These are phyloP conservation scores for Diplosoma virens DNA, from an alignment of 23 tunicate species.

Conservation along the genomic window DNA sequence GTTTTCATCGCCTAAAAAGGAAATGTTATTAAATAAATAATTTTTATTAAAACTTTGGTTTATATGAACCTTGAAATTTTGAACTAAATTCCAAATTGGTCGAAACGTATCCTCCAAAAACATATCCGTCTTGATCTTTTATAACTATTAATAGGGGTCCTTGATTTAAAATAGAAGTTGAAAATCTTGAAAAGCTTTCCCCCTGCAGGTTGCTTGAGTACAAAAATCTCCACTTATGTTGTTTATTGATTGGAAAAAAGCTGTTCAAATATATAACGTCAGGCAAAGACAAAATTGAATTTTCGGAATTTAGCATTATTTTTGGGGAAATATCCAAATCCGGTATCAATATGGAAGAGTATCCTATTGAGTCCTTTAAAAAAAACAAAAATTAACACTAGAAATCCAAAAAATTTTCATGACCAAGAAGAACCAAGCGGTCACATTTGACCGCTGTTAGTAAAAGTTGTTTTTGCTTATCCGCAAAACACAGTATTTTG, in stretches of 20 bases:
- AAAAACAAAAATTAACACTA: no score
- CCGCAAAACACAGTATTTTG: neutral
- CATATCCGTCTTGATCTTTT: conserved; percentile 60
- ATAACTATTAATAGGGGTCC: conserved; percentile 71
- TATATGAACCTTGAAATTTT: conserved; percentile 61
- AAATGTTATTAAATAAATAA: no score
- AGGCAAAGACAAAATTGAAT: conserved; percentile 22
- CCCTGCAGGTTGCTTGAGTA: conserved; percentile 78
- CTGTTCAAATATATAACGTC: conserved; percentile 53
- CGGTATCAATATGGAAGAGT: conserved; percentile 19
- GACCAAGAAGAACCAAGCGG: neutral
- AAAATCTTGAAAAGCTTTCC: conserved; percentile 83
- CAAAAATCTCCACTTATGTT: conserved; percentile 83
- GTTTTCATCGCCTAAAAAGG: conserved; percentile 43
- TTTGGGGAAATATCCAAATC: conserved; percentile 8
- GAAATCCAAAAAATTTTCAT: neutral
- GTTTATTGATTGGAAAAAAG: conserved; percentile 31
- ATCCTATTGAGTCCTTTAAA: no score
- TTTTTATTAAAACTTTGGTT: no score
- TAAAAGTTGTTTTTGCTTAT: neutral
- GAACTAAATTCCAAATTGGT: conserved; percentile 64
- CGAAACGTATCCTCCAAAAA: conserved; percentile 78
- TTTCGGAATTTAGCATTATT: neutral
- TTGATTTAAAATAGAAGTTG: conserved; percentile 31
- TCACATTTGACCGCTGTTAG: neutral